Evolutionary conservation across 2,113 vertebrate species (phyloP).

Genomic region (Brachirus orientalis): DNA sequence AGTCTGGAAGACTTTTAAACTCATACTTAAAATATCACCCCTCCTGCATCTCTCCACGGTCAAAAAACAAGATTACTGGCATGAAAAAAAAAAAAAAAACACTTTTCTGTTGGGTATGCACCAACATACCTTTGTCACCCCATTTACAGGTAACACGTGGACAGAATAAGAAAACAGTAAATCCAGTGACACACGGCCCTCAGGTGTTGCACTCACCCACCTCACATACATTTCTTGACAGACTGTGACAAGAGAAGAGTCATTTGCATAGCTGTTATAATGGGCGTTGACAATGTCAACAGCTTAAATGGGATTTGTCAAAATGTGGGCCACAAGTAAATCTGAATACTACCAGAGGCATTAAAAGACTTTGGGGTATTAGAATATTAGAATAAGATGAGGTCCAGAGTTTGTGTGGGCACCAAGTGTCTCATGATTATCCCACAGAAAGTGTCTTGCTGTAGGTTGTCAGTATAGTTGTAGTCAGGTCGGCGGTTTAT

Average conservation of each 20-base stretch:
- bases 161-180: conserved; percentile 28
- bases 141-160: conserved; percentile 31
- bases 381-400: conserved; percentile 23
- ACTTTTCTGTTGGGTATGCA: conserved; percentile 41
- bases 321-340: conserved; percentile 75
- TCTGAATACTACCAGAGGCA: conserved; percentile 48
- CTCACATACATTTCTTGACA: conserved; percentile 47
- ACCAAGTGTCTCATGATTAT: conserved; percentile 13
- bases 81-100: conserved; percentile 17
- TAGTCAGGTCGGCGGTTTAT: conserved; percentile 30
- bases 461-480: conserved; percentile 14
- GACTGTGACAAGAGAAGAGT: conserved; percentile 52
- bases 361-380: conserved; percentile 24
- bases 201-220: conserved; percentile 38
- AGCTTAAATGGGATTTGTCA: conserved; percentile 77
- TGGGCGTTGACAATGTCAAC: conserved; percentile 69
- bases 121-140: conserved; percentile 1
- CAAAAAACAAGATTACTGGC: conserved; percentile 66
- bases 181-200: conserved; percentile 45
- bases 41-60: conserved; percentile 64
- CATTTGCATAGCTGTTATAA: conserved; percentile 74
- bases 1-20: conserved; percentile 75
- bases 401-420: conserved; percentile 31
- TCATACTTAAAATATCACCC: conserved; percentile 64
- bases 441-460: conserved; percentile 9